Base-by-base conservation (phyloP, 1,140 invertebrate species). In the Chymomyza costata region DNA sequence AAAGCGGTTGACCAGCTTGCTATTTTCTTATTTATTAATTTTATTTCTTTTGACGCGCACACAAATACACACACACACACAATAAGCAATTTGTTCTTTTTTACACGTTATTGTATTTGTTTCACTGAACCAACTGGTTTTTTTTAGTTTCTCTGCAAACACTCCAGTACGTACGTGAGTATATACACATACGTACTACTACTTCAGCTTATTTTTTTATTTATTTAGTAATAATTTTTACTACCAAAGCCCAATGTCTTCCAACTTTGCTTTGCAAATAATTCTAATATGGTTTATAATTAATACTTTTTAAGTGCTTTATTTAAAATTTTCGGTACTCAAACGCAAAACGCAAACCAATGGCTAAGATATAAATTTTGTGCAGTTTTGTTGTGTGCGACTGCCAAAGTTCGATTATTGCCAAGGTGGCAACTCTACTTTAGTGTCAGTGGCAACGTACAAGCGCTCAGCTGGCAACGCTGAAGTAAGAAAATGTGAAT, bases 1-100 rank as follows among this genome's bases (percentile, higher is more conserved):
- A 78, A 78, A 78, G 71, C 71, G 71, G 71, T 80, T 69, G 70
- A 80, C 67, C 66, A 67, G 73, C 35, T 61, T 63, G 25, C n/a
- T n/a, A n/a, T n/a, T n/a, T n/a, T n/a, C n/a, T n/a, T n/a, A n/a
- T 40, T 71, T 45, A 55, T 30, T 53, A 57, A 38, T 67, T 13
- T 39, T 48, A 17, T 41, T 60, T 45, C 19, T 60, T 55, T 52
- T 19, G 41, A 34, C 56, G 14, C 40, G 13, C 48, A 40, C 47
- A 65, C 38, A 48, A 19, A 49, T 65, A 55, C 57, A 46, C 49
- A 59, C 49, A 51, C 35, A 16, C 19, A 49, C 41, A 44, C 45
- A 40, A 56, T 47, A 65, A 65, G 57, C 54, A 65, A 65, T 65
- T 65, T 65, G 61, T 65, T 65, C 61, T 65, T 65, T 56, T 71